Conservation (phyloP, 2,888 invertebrate genomes). For the Drosophila hamatofila region DNA sequence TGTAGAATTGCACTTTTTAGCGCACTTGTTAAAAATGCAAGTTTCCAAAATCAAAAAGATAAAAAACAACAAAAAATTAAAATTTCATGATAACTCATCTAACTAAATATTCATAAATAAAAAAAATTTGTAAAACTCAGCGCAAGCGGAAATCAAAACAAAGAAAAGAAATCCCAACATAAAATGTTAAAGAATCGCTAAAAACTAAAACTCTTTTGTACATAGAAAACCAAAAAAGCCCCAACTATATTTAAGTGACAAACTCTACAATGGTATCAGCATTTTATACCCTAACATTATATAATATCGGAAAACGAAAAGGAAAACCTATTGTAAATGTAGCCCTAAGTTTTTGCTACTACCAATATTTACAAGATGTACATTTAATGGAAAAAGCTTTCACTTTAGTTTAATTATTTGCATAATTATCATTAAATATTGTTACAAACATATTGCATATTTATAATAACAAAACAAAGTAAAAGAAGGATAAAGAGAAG, state of each 20-base stretch:
- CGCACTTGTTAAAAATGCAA: slow-evolving; percentile 85
- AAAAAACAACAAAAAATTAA: not conserved
- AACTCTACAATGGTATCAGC: slow-evolving; percentile 54
- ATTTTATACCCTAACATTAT: slow-evolving; percentile 68
- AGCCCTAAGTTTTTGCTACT: slow-evolving; percentile 79
- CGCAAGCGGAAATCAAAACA: slow-evolving; percentile 26
- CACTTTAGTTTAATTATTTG: slow-evolving; percentile 81
- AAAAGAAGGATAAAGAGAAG: not conserved
- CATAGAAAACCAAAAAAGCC: slow-evolving; percentile 58
- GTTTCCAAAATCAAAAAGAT: slow-evolving; percentile 49
- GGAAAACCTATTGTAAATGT: slow-evolving; percentile 67
- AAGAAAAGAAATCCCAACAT: slow-evolving; percentile 54
- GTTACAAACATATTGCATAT: slow-evolving; percentile 78
- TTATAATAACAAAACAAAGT: slow-evolving; percentile 52
- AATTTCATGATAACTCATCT: not conserved
- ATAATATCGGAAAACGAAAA: slow-evolving; percentile 16
- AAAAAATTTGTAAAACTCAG: slow-evolving; percentile 19
- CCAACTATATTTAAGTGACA: slow-evolving; percentile 56
- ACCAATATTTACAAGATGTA: slow-evolving; percentile 76
- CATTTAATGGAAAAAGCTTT: slow-evolving; percentile 78
- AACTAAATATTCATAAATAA: slow-evolving; percentile 5
- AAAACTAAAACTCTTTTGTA: slow-evolving; percentile 50
- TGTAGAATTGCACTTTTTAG: slow-evolving; percentile 83
- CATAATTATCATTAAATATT: slow-evolving; percentile 74
- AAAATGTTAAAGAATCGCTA: slow-evolving; percentile 61